Base-by-base conservation (phyloP, 2,113 vertebrate species). In the Shinisaurus crocodilurus region DNA sequence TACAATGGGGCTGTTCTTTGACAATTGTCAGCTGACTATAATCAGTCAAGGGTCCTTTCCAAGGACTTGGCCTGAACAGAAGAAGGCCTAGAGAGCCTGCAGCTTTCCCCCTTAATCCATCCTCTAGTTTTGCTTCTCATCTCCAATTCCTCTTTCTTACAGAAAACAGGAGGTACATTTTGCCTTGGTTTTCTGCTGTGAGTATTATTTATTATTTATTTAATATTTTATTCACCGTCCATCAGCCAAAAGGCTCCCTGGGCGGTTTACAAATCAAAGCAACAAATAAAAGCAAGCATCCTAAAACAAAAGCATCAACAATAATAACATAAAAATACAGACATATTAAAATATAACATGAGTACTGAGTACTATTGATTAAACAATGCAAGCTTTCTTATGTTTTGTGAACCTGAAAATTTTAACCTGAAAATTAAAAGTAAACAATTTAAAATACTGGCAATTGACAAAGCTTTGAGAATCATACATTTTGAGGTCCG, bases 1-100 rank as follows among this genome's bases (percentile, higher is more conserved):
- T 69, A 88, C 43, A 88, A 88, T 80, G 60, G 32, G 10, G 1
- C 34, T 77, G 32, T 89, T 84, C 60, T 89, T 89, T 69, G 54
- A 12, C 88, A 67, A 18, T 43, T n/a, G 50, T 32, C 72, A 85
- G 8, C 43, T 77, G 57, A 43, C 63, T 29, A 40, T 63, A 82
- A 82, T 50, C 43, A 32, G 43, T 69, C 37, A 82, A 37, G 40
- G 74, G 40, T 50, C 16, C 60, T 25, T 37, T 67, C 25, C 60
- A 77, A 79, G n/a, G 32, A 48, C 50, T 54, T 77, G 60, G 16
- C 34, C 82, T 34, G 74, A 34, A 84, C n/a, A 75, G 48, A 25
- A 34, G 45, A 34, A 6, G 5, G 5, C 18, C 79, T 37, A 69
- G 45, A 37, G 18, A 65, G 69, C 10, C 67, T n/a, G 67, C 40